These are phyloP conservation scores for Clarias macrocephalus DNA, from an alignment of 2,113 vertebrate genomes.

Conservation along the genomic window DNA sequence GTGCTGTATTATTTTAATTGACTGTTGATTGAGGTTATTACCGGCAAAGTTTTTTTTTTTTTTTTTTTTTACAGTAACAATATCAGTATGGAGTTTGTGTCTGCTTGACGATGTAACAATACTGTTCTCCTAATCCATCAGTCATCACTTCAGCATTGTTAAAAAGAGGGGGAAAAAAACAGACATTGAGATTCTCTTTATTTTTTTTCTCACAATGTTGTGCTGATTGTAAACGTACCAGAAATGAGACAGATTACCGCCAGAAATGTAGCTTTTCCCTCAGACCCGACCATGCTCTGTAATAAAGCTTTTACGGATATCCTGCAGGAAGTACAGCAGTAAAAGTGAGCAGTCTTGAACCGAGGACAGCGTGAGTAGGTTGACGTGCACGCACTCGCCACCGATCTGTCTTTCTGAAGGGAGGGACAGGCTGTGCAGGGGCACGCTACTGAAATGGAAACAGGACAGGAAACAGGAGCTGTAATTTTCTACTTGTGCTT, in stretches of 20 bases:
- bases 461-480: slow-evolving; percentile 57
- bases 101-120: slow-evolving; percentile 47
- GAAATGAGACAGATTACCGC: not conserved
- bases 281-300: not conserved
- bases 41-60: slow-evolving; percentile 5
- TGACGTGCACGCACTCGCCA: not conserved
- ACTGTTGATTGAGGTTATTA: slow-evolving; percentile 14
- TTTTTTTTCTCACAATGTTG: slow-evolving; percentile 24
- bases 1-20: not conserved
- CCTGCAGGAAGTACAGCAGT: not conserved
- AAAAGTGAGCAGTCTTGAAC: not conserved
- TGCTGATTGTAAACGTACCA: not conserved
- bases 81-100: slow-evolving; percentile 50
- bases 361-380: not conserved
- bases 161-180: slow-evolving; percentile 60
- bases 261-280: slow-evolving; percentile 51
- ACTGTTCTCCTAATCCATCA: slow-evolving; percentile 26
- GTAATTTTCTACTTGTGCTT: slow-evolving; percentile 93
- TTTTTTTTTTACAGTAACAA: slow-evolving; percentile 9
- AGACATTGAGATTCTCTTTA: not conserved
- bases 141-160: slow-evolving; percentile 41
- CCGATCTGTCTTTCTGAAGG: not conserved
- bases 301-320: not conserved
- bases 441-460: slow-evolving; percentile 50
- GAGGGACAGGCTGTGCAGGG: not conserved